Evolutionary conservation across 2,113 vertebrate genomes (phyloP).

Genomic region (Chloroceryle aenea): DNA sequence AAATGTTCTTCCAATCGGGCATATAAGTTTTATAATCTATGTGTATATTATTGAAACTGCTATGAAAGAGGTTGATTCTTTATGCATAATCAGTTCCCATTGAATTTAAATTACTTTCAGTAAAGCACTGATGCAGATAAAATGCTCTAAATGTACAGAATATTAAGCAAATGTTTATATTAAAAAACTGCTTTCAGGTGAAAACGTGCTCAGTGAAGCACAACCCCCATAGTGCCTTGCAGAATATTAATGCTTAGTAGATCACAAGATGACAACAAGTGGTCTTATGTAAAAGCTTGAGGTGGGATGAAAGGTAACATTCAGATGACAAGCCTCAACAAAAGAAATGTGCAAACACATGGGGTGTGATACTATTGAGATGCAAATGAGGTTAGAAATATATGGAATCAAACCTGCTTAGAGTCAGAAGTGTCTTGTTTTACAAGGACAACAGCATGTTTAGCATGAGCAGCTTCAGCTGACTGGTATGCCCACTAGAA

Average conservation of each 20-base stretch:
- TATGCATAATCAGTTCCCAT: constrained; percentile 74
- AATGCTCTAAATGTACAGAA: constrained; percentile 78
- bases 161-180: constrained; percentile 83
- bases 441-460: constrained; percentile 21
- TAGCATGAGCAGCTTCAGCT: not conserved
- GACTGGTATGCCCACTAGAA: not conserved
- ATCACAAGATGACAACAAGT: constrained; percentile 67
- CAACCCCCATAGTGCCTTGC: constrained; percentile 55
- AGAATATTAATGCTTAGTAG: constrained; percentile 75
- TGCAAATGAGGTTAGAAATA: constrained; percentile 69
- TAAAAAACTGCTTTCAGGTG: constrained; percentile 78
- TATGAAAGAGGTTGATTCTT: constrained; percentile 63
- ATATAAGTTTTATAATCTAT: constrained; percentile 70
- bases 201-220: constrained; percentile 70
- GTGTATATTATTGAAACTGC: constrained; percentile 66
- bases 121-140: constrained; percentile 74
- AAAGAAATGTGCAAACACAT: constrained; percentile 43
- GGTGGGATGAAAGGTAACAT: constrained; percentile 54
- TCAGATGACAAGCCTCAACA: constrained; percentile 44
- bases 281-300: constrained; percentile 4
- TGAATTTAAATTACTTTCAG: constrained; percentile 79
- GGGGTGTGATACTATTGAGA: constrained; percentile 51
- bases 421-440: constrained; percentile 23
- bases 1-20: constrained; percentile 50
- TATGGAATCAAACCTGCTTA: constrained; percentile 16